Evolutionary conservation across 2,888 invertebrate genomes (phyloP).

Genomic region (Acronicta psi): DNA sequence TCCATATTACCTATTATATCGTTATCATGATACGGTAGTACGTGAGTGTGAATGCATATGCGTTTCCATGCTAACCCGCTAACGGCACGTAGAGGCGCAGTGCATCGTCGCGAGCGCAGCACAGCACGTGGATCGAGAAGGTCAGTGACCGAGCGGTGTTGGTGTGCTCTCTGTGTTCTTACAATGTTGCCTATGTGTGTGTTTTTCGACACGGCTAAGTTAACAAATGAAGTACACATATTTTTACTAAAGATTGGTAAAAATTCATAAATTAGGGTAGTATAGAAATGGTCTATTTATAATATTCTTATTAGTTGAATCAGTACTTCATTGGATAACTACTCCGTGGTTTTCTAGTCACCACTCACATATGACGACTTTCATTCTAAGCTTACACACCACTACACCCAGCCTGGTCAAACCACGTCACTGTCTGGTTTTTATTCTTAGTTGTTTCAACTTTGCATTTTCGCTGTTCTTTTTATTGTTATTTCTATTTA

Average conservation of each 20-base stretch:
- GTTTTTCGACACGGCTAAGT: constrained; percentile 19
- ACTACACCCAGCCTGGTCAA: constrained; percentile 47
- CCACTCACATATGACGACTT: constrained; percentile 47
- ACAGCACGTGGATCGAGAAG: constrained; percentile 97
- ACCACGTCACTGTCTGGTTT: constrained; percentile 41
- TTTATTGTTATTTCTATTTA: constrained; percentile 16
- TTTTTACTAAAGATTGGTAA: background rate
- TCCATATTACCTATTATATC: constrained; percentile 53
- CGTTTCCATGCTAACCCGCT: constrained; percentile 89
- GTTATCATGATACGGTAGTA: constrained; percentile 62
- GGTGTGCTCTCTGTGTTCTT: constrained; percentile 46
- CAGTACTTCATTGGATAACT: constrained; percentile 15
- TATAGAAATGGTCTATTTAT: background rate
- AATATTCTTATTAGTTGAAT: background rate
- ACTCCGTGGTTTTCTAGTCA: constrained; percentile 23
- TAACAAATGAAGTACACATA: constrained; percentile 10
- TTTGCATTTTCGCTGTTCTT: constrained; percentile 33
- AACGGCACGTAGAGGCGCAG: constrained; percentile 87
- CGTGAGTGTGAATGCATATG: constrained; percentile 85
- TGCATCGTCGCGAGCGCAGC: constrained; percentile 84
- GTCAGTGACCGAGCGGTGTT: constrained; percentile 85
- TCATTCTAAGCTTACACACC: constrained; percentile 58
- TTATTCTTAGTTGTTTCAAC: constrained; percentile 23
- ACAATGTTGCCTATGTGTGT: constrained; percentile 53
- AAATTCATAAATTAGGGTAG: background rate